These are phyloP conservation scores for Cotesia glomerata DNA, from an alignment of 1,140 invertebrate genomes.

Conservation along the genomic window DNA sequence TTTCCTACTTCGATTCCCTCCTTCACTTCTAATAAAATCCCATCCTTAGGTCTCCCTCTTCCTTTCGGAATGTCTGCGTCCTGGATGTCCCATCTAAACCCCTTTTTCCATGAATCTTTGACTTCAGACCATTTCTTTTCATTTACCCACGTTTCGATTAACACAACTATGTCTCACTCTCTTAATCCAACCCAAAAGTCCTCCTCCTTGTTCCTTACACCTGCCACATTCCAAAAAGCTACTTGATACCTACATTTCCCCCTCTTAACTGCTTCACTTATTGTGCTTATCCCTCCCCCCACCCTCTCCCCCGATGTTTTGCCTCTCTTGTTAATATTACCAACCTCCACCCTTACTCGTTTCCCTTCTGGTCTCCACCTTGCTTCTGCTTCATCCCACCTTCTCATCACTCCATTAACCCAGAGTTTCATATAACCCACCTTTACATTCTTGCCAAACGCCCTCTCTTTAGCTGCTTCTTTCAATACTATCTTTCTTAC, in stretches of 20 bases:
- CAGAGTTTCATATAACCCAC: too few relatives aligned
- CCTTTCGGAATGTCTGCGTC: not conserved
- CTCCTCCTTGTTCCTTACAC: not conserved
- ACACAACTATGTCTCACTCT: not conserved
- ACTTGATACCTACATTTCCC: not conserved
- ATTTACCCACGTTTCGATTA: not conserved
- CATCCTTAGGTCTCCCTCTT: too few relatives aligned
- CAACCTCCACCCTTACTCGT: not conserved
- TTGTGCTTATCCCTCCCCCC: not conserved
- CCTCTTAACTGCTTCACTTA: too few relatives aligned
- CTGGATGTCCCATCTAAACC: not conserved
- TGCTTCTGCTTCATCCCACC: too few relatives aligned
- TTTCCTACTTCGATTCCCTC: too few relatives aligned
- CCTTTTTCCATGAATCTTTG: not conserved
- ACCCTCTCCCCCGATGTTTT: not conserved
- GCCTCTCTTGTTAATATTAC: too few relatives aligned
- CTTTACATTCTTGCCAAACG: too few relatives aligned
- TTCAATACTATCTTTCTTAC: not conserved
- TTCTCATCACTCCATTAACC: too few relatives aligned
- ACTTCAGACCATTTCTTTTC: not conserved
- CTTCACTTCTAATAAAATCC: too few relatives aligned
- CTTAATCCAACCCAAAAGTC: not conserved
- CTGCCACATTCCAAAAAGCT: not conserved
- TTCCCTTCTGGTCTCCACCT: too few relatives aligned
- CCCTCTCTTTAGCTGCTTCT: not conserved